Percentiles rank a stretch among this genome's conserved stretches.
Evolutionary conservation across 2,888 invertebrate genomes (phyloP).

Genomic region (Rosalia funebris): DNA sequence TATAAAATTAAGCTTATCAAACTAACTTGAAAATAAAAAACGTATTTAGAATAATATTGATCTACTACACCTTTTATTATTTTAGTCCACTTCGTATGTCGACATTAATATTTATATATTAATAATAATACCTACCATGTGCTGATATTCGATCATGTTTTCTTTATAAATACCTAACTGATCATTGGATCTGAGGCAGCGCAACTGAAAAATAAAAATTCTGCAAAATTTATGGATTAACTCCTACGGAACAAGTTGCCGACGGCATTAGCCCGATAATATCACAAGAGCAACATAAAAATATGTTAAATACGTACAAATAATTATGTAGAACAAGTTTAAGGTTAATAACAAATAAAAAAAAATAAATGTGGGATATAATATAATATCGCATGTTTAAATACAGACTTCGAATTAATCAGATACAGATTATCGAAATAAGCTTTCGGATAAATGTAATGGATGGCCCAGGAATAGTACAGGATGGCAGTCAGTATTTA

Average conservation of each 20-base stretch:
- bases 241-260: slow-evolving; percentile 6
- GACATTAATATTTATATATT: no score
- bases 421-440: background rate
- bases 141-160: no score
- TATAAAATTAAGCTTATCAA: no score
- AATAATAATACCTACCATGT: no score
- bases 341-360: slow-evolving; percentile 7
- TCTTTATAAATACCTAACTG: no score
- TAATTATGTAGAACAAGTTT: slow-evolving; percentile 11
- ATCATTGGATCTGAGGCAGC: background rate
- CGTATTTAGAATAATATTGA: no score
- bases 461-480: background rate
- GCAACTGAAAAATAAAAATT: background rate
- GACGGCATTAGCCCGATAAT: slow-evolving; percentile 4
- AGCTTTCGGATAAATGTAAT: background rate
- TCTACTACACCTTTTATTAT: no score
- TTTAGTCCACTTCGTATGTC: no score
- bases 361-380: slow-evolving; percentile 4
- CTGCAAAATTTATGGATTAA: background rate
- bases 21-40: no score
- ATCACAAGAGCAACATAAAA: slow-evolving; percentile 2
- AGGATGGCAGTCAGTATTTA: no score
- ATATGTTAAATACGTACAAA: slow-evolving; percentile 9
- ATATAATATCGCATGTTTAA: slow-evolving; percentile 4
- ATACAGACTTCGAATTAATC: background rate